Base-by-base conservation (phyloP, 2,113 vertebrate genomes). In the Ctenomys sociabilis region DNA sequence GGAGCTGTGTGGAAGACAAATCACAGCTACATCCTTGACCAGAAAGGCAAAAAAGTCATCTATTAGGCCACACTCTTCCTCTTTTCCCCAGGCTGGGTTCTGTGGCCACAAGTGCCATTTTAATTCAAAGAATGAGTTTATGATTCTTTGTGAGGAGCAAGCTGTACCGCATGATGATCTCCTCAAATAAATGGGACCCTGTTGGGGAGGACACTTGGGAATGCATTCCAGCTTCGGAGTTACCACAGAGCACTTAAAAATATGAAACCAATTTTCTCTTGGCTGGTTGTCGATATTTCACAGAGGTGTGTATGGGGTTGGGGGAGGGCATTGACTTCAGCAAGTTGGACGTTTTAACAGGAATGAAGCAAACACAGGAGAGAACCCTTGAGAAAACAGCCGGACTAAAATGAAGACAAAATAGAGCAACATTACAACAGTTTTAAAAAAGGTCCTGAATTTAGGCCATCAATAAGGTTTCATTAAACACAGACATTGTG, bases 61-160 rank as follows among this genome's bases (percentile, higher is more conserved):
- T 63, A 66, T 66, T 70, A 73, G 11, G 75, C 40, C 89, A 85
- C 8, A 66, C 57, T 94, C 82, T 90, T 87, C 82, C 57, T 96
- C 91, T 35, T 37, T 64, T 43, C 75, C 49, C 85, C 64, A 77
- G 3, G 21, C 57, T 0, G 1, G 93, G 73, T 72, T 86, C 93
- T 14, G 8, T 0, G 52, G 88, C 49, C 78, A 78, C 49, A 72
- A 30, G 26, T 43, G 80, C 85, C n/a, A n/a, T 91, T 95, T 85
- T 92, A 92, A 84, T 83, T 95, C 59, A 81, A 28, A 91, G 77
- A 94, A 93, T 54, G 43, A 93, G 91, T 37, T 96, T 91, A 84
- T 91, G 93, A 95, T 78, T 92, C 57, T 90, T 64, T 81, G 12
- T 59, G 49, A 96, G 78, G 26, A 88, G 86, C 16, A 68, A 96